Evolutionary conservation across 2,113 vertebrate species (phyloP).

Genomic region (Heterocephalus glaber): DNA sequence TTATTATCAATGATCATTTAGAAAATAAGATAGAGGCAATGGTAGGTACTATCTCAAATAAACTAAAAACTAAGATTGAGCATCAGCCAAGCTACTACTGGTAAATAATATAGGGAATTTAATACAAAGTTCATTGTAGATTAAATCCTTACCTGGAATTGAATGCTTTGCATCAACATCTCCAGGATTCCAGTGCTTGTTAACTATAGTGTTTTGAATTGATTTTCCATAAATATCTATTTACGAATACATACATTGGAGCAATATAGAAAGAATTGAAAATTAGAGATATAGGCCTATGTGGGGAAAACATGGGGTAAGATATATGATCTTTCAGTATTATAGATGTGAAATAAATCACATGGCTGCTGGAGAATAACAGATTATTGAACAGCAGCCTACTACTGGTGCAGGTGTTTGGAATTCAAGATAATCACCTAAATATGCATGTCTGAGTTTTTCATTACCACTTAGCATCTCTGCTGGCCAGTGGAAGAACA

Average conservation of each 20-base stretch:
- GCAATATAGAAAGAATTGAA: slow-evolving; percentile 67
- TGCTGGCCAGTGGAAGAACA: slow-evolving; percentile 29
- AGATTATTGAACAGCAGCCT: neutral
- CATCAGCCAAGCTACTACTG: neutral
- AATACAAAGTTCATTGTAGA: slow-evolving; percentile 30
- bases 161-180: slow-evolving; percentile 28
- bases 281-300: slow-evolving; percentile 45
- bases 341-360: neutral
- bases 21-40: slow-evolving; percentile 24
- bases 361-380: neutral
- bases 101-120: slow-evolving; percentile 38
- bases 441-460: slow-evolving; percentile 61
- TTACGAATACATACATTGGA: slow-evolving; percentile 64
- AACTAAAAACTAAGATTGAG: slow-evolving; percentile 17
- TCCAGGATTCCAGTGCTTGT: slow-evolving; percentile 26
- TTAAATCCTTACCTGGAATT: slow-evolving; percentile 28
- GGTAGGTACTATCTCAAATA: neutral
- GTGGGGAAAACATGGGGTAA: neutral
- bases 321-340: neutral
- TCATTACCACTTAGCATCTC: slow-evolving; percentile 59
- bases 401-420: slow-evolving; percentile 68
- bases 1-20: neutral
- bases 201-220: slow-evolving; percentile 68
- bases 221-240: slow-evolving; percentile 71
- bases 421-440: slow-evolving; percentile 62